Conservation (phyloP, 2,797 vertebrate species). For the Tapirus indicus region DNA sequence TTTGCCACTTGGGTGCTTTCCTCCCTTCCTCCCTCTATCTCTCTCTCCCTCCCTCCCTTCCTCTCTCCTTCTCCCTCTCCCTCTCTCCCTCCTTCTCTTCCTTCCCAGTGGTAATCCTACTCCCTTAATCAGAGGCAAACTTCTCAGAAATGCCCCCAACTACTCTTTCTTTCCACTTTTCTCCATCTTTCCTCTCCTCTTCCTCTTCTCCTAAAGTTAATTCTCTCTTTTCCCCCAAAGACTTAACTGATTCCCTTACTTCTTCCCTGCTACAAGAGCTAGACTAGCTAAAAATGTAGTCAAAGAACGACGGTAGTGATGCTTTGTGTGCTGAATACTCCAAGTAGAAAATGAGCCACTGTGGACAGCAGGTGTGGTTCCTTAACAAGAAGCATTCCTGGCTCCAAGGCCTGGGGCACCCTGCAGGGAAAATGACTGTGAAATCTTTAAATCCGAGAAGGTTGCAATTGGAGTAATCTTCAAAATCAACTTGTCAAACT, state of each 20-base stretch:
- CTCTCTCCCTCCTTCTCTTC: rapidly evolving
- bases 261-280: background rate
- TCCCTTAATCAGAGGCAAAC: background rate
- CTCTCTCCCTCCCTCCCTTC: background rate
- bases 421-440: background rate
- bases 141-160: background rate
- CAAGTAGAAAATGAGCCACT: background rate
- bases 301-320: background rate
- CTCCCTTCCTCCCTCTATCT: too few species aligned
- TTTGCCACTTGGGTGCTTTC: background rate
- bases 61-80: rapidly evolving
- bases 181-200: background rate
- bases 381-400: background rate
- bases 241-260: background rate
- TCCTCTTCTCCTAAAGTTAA: background rate
- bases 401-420: background rate
- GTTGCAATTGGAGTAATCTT: background rate
- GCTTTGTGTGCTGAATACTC: background rate
- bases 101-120: background rate
- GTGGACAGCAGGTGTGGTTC: background rate
- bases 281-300: background rate
- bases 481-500: background rate
- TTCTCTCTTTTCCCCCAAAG: background rate
- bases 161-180: background rate
- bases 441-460: background rate